Evolutionary conservation across 2,113 vertebrate genomes (phyloP), one percentile per base, ranked within the genome.

Genomic region (Pao palembangensis): DNA sequence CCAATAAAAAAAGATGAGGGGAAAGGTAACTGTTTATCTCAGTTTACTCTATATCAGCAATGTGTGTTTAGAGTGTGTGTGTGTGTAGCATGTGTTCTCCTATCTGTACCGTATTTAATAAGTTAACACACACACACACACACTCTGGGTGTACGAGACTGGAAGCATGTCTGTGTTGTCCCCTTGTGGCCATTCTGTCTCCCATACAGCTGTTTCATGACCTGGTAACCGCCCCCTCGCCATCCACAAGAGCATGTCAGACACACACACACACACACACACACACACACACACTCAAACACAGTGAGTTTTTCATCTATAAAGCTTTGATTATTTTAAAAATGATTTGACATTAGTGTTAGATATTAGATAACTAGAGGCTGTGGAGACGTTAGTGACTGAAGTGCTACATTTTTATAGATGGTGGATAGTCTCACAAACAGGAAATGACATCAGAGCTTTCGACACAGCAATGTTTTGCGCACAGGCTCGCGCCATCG

Each of bases 171-270:
- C 52, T 20, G 55, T 18, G 21, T 48, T 58, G 20, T 46, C 6
- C 67, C 72, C 82, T 78, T 16, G 57, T n/a, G 55, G 78, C 67
- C 51, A 61, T 75, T 72, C 55, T 43, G 67, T 76, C 59, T 80
- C 67, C 21, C 21, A 23, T 2, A 23, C 21, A 23, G 76, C 77
- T 86, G 81, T 83, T 85, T 81, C 73, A 64, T 84, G 80, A 84
- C 83, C 83, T 75, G 69, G 57, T 71, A 78, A 71, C 67, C 51
- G 68, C 67, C 69, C 46, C 58, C 50, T 38, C 38, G 61, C 52
- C 52, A 34, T 48, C 60, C 59, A 55, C 55, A 28, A 50, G 49
- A 71, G 54, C 58, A 54, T 58, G 47, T 67, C 71, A 20, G 12
- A 43, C 44, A 48, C 43, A 50, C 31, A 46, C n/a, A 41, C 55